Base-by-base conservation (phyloP, 2,113 vertebrate species). In the Lepidiolamprologus cunningtoni region DNA sequence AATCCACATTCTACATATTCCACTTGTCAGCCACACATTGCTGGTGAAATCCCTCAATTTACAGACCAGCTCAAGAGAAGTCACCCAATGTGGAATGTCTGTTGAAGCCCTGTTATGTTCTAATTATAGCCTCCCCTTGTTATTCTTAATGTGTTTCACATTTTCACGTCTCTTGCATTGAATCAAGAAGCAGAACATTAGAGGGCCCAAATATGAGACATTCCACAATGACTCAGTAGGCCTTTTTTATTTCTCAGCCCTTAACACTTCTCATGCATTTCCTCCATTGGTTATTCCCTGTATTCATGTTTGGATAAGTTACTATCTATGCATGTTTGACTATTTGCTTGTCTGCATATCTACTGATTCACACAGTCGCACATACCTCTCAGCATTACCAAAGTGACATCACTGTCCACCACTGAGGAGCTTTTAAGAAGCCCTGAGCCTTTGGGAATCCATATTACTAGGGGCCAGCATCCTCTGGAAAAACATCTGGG, bases 31-130 rank as follows among this genome's bases (percentile, higher is more conserved):
- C 57, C 68, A 14, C 93, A 91, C 91, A 91, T 95, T 91, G 91
- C 90, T 89, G 80, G 89, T 92, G 84, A 96, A 96, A 96, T 96
- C 96, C 95, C 95, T 92, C 63, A 95, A 96, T 96, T 96, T 96
- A 96, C 95, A 96, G 92, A 88, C 19, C 61, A 83, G 95, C 80
- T 90, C 82, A 68, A 57, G 87, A 82, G 80, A 73, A 94, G 91
- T 86, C 91, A 84, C 91, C 89, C 73, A 83, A 89, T 88, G 91
- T 84, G 95, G 96, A 96, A 96, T 95, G 91, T 93, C 94, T 95
- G 94, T 83, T 91, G 90, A 93, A 93, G 83, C 89, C 92, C 89
- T 80, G 83, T 89, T 89, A 63, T 89, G 79, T 91, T 95, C 92
- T 91, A 89, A 93, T 93, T 88, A 91, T 90, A 89, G 84, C 84